Evolutionary conservation across 2,888 invertebrate genomes (phyloP).

Genomic region (Camptogramma bilineatum): DNA sequence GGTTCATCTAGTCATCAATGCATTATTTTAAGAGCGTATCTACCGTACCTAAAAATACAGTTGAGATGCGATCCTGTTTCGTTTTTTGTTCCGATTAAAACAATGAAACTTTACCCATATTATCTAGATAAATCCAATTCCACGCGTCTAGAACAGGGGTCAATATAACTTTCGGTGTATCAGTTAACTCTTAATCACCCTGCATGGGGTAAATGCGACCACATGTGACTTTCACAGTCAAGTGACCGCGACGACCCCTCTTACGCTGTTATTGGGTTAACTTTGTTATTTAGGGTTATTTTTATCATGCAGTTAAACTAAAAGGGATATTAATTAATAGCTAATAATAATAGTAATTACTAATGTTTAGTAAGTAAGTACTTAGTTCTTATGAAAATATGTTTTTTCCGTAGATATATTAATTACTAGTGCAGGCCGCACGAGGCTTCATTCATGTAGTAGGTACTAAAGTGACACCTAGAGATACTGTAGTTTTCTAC

Average conservation of each 20-base stretch:
- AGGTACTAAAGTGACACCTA: too few relatives aligned
- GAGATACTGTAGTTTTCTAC: too few relatives aligned
- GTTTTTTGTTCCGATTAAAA: slow-evolving; percentile 7
- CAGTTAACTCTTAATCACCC: slow-evolving; percentile 31
- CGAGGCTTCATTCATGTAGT: too few relatives aligned
- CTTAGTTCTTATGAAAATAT: too few relatives aligned
- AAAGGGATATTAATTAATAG: neutral
- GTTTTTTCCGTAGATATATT: too few relatives aligned
- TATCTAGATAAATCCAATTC: slow-evolving; percentile 6
- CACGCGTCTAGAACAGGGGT: slow-evolving; percentile 22
- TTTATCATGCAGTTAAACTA: slow-evolving; percentile 3
- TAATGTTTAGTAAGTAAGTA: neutral
- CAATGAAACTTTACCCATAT: slow-evolving; percentile 3
- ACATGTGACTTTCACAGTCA: slow-evolving; percentile 22
- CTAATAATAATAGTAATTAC: neutral
- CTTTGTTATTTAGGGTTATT: slow-evolving; percentile 11
- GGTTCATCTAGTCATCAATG: too few relatives aligned
- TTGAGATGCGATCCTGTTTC: too few relatives aligned
- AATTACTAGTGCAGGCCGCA: too few relatives aligned
- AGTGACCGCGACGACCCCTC: slow-evolving; percentile 28
- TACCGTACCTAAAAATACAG: too few relatives aligned
- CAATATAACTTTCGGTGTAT: slow-evolving; percentile 30
- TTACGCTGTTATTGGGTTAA: slow-evolving; percentile 24
- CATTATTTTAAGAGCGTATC: too few relatives aligned
- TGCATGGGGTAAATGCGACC: slow-evolving; percentile 30